A percentile compares a stretch with the other conserved stretches of the same genome.
phyloP scores from a whole-genome alignment of 2,797 vertebrate species.

The Amblyopsis hoosieri region DNA sequence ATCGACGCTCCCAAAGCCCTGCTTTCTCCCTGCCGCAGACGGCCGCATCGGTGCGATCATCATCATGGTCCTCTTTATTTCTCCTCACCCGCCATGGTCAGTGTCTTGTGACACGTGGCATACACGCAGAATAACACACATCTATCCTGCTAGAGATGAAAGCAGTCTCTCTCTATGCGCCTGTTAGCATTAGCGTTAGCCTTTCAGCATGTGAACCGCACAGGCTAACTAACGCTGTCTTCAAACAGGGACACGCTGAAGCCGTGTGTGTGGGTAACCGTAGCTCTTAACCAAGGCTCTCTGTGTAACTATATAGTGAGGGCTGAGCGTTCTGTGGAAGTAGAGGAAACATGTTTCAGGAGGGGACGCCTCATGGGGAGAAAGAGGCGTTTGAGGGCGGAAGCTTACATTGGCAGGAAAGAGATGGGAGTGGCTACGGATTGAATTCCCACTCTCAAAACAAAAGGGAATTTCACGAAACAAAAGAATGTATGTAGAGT shows the following conservation, averaged over 20 bases:
- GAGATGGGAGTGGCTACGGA: conserved; percentile 15
- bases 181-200: no score
- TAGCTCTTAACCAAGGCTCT: no score
- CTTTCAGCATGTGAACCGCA: no score
- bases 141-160: conserved; percentile 24
- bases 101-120: conserved; percentile 13
- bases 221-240: no score
- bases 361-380: not conserved
- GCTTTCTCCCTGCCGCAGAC: conserved; percentile 14
- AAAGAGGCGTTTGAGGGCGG: conserved; percentile 25
- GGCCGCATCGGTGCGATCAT: conserved; percentile 25
- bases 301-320: no score
- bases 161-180: not conserved
- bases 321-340: no score
- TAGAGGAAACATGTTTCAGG: not conserved
- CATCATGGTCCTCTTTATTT: conserved; percentile 1
- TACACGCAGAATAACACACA: conserved; percentile 35
- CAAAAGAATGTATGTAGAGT: conserved; percentile 78
- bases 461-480: conserved; percentile 62
- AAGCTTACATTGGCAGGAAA: not conserved
- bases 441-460: conserved; percentile 50
- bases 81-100: no score
- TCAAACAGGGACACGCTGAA: no score
- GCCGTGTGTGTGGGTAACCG: no score
- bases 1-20: no score